Base-by-base conservation (phyloP, 2,888 invertebrate species). In the Colletes collaris region DNA sequence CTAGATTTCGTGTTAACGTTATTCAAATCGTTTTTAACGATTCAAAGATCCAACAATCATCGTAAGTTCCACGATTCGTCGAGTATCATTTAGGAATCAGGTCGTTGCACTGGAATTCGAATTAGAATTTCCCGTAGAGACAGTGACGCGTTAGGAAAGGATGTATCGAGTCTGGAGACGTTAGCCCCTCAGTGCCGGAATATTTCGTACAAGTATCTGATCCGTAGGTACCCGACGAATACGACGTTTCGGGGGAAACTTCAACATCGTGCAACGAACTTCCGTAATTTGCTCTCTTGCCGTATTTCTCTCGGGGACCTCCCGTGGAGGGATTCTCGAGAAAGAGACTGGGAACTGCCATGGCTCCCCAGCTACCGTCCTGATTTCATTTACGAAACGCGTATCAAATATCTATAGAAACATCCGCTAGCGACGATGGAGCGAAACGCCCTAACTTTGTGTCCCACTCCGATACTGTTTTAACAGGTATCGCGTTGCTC, bases 281-380 rank as follows among this genome's bases (percentile, higher is more conserved):
- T 89, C 73, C 78, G 87, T 88, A 87, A 89, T 89, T 89, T 84
- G 86, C 84, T 85, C 82, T 81, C 83, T 73, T 68, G 79, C 60
- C 64, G 85, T 85, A 80, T 85, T 81, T 77, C 86, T 83, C 84
- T 46, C 59, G 67, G 82, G 82, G 72, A 81, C 81, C 65, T 68
- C 52, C 40, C 70, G 60, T 55, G 52, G 49, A 13, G 69, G 60
- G 76, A 67, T 63, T 49, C 62, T 37, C 58, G 37, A 55, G 68
- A 71, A 73, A 78, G 74, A 81, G 80, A 68, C 74, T n/a, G 58
- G 67, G 50, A 81, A 68, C 76, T 71, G 68, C 50, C 75, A 50
- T 60, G 53, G 52, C 59, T 60, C 74, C 76, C 58, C 55, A 37
- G 65, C 66, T 62, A 58, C 77, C 53, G 60, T 59, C 78, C 69